These are phyloP conservation scores for Julus scandinavius DNA, from an alignment of 2,888 invertebrate genomes.

Conservation along the genomic window DNA sequence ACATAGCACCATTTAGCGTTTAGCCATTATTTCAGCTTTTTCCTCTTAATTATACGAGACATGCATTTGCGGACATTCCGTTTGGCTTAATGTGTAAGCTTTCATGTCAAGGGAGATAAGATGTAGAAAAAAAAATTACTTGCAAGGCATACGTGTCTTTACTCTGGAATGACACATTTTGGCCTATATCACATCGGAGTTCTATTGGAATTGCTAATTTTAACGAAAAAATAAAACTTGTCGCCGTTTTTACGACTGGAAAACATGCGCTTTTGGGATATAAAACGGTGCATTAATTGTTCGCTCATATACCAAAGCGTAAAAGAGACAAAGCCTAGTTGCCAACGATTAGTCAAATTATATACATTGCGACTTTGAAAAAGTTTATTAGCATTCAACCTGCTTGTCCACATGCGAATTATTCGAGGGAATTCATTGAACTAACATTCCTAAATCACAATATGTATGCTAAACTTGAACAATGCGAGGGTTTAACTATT, in stretches of 20 bases:
- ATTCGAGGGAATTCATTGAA: too few relatives aligned
- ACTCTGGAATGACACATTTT: not conserved
- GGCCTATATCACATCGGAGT: not conserved
- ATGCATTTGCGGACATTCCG: not conserved
- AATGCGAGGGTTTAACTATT: too few relatives aligned
- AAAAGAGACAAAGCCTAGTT: not conserved
- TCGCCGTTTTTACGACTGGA: conserved; percentile 3
- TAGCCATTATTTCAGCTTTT: not conserved
- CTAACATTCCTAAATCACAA: not conserved
- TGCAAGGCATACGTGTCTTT: not conserved
- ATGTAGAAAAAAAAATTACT: not conserved
- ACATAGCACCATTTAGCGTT: not conserved
- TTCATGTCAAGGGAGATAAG: not conserved
- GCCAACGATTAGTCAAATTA: not conserved
- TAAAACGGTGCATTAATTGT: not conserved
- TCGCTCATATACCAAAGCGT: not conserved
- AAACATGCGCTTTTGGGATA: not conserved
- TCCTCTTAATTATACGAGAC: conserved; percentile 3
- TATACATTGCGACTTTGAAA: not conserved
- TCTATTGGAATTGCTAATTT: not conserved
- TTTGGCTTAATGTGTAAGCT: conserved; percentile 3
- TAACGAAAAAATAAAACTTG: not conserved
- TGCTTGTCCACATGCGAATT: not conserved
- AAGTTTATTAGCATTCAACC: not conserved
- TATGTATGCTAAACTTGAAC: not conserved